These are phyloP conservation scores for Strigamia maritima DNA, from an alignment of 2,888 invertebrate species.

Conservation along the genomic window DNA sequence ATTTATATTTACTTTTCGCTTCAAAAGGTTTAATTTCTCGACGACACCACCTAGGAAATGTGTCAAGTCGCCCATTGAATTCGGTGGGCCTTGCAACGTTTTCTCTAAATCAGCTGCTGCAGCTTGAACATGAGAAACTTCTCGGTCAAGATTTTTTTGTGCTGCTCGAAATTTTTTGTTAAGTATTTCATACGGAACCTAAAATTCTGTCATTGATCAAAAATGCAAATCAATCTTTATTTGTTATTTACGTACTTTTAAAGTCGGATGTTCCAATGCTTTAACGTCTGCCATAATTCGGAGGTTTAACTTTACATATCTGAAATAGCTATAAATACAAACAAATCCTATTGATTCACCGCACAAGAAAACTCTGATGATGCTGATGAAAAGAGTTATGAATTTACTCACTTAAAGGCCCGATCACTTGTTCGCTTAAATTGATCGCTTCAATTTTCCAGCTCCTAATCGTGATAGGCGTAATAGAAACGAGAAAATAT, in stretches of 20 bases:
- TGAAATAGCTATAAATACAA: neutral
- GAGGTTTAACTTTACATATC: neutral
- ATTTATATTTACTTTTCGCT: conserved; percentile 66
- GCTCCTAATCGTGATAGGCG: neutral
- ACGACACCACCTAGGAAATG: conserved; percentile 80
- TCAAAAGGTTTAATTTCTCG: conserved; percentile 81
- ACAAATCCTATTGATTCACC: neutral
- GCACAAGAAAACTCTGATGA: neutral
- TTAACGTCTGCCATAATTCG: conserved; percentile 80
- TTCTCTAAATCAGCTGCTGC: conserved; percentile 75
- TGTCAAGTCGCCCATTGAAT: conserved; percentile 68
- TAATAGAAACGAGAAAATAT: neutral
- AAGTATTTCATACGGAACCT: conserved; percentile 96
- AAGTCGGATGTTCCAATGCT: conserved; percentile 89
- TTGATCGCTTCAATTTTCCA: neutral
- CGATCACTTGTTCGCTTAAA: neutral
- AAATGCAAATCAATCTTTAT: neutral
- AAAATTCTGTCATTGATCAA: conserved; percentile 42
- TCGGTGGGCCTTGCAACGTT: conserved; percentile 57
- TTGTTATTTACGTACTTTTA: conserved; percentile 66
- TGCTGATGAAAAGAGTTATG: neutral
- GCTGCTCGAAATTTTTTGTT: conserved; percentile 95
- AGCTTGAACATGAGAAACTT: conserved; percentile 81
- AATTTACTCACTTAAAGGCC: neutral
- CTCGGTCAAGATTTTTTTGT: conserved; percentile 89